Evolutionary conservation across 2,888 invertebrate genomes (phyloP).

Genomic region (Dynastes maya): DNA sequence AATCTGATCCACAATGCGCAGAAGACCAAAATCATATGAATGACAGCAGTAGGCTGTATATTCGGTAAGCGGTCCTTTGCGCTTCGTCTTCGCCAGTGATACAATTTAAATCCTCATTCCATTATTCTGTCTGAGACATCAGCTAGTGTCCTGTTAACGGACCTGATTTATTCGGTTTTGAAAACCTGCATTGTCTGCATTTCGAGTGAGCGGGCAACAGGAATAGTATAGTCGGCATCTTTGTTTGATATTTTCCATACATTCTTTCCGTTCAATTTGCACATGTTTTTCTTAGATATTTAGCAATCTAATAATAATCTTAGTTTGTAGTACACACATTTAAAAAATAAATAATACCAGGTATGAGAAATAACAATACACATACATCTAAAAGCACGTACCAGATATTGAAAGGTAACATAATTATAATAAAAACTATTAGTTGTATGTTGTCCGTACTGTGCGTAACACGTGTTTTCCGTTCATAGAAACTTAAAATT

Average conservation of each 20-base stretch:
- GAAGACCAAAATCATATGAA: conserved; percentile 63
- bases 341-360: too few species aligned
- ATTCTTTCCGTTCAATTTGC: not conserved
- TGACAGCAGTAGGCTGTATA: conserved; percentile 62
- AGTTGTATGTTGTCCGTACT: too few species aligned
- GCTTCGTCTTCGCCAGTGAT: conserved; percentile 60
- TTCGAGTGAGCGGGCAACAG: conserved; percentile 39
- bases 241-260: conserved; percentile 32
- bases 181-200: conserved; percentile 64
- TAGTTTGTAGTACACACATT: too few species aligned
- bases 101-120: conserved; percentile 69
- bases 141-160: conserved; percentile 68
- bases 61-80: conserved; percentile 55
- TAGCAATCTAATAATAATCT: not conserved
- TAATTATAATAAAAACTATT: too few species aligned
- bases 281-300: not conserved
- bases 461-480: too few species aligned
- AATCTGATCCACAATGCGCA: conserved; percentile 54
- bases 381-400: too few species aligned
- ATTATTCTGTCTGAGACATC: conserved; percentile 68
- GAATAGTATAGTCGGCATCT: conserved; percentile 18
- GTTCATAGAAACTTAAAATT: too few species aligned
- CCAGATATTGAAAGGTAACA: too few species aligned
- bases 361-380: too few species aligned
- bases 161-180: conserved; percentile 69